Evolutionary conservation across 2,113 vertebrate genomes (phyloP).

Genomic region (Esox niger): DNA sequence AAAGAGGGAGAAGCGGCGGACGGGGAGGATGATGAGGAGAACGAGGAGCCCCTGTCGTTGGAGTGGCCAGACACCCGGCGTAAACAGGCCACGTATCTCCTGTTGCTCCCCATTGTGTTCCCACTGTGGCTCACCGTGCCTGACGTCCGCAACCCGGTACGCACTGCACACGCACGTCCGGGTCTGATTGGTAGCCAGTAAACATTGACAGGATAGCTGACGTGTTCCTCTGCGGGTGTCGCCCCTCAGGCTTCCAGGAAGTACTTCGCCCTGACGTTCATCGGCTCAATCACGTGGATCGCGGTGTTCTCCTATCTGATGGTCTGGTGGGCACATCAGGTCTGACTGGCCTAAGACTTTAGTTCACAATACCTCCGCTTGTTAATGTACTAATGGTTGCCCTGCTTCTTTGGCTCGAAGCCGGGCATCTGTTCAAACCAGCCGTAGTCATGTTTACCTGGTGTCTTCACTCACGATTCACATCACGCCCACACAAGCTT

Average conservation of each 20-base stretch:
- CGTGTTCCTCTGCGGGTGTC: neutral
- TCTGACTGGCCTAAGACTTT: conserved; percentile 10
- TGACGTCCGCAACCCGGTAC: conserved; percentile 86
- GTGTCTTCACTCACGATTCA: too few species aligned
- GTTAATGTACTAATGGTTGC: too few species aligned
- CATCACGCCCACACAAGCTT: too few species aligned
- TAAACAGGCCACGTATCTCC: conserved; percentile 83
- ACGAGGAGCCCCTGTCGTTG: conserved; percentile 84
- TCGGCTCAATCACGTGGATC: conserved; percentile 74
- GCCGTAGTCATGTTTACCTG: too few species aligned
- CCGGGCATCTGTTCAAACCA: too few species aligned
- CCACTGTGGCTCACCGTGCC: conserved; percentile 90
- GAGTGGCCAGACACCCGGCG: conserved; percentile 82
- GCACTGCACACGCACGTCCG: conserved; percentile 6
- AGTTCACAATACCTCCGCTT: neutral
- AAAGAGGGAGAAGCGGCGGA: conserved; percentile 14
- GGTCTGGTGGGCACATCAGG: conserved; percentile 79
- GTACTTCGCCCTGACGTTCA: conserved; percentile 65
- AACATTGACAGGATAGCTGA: neutral
- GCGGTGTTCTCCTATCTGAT: conserved; percentile 73
- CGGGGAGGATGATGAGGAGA: conserved; percentile 71
- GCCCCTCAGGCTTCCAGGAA: conserved; percentile 57
- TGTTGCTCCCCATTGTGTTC: conserved; percentile 88
- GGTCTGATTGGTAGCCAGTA: neutral
- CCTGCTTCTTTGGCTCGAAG: too few species aligned